Evolutionary conservation across 2,888 invertebrate genomes (phyloP).

Genomic region (Rotaria macrura): DNA sequence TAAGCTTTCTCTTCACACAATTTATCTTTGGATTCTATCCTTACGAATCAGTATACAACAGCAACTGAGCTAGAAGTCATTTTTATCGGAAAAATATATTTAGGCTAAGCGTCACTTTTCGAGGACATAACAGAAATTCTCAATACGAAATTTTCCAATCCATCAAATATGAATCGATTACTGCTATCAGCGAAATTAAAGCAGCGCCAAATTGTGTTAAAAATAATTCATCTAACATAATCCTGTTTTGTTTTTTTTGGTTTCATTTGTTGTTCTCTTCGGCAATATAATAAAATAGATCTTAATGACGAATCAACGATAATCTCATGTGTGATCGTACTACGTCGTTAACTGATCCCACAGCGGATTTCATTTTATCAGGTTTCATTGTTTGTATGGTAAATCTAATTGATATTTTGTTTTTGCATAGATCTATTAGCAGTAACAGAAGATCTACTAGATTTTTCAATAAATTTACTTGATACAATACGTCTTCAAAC

Average conservation of each 20-base stretch:
- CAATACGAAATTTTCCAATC: too few species aligned
- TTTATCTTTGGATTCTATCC: too few species aligned
- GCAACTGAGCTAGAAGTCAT: too few species aligned
- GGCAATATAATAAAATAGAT: background rate
- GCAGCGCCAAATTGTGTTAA: background rate
- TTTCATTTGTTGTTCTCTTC: background rate
- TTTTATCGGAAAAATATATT: too few species aligned
- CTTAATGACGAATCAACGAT: background rate
- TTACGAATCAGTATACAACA: too few species aligned
- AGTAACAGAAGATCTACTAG: background rate
- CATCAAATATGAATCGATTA: background rate
- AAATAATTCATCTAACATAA: background rate
- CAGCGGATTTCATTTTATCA: slow-evolving; percentile 11
- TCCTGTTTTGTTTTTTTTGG: background rate
- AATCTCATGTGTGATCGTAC: background rate
- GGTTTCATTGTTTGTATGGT: background rate
- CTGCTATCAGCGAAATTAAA: too few species aligned
- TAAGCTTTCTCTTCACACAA: too few species aligned
- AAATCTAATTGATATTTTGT: too few species aligned
- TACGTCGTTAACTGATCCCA: background rate
- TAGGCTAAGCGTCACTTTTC: too few species aligned
- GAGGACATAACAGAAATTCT: too few species aligned
- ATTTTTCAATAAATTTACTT: background rate
- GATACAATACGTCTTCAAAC: background rate
- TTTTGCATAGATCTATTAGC: background rate